These are phyloP conservation scores for Labroides dimidiatus DNA, from an alignment of 2,797 vertebrate species.

Conservation along the genomic window DNA sequence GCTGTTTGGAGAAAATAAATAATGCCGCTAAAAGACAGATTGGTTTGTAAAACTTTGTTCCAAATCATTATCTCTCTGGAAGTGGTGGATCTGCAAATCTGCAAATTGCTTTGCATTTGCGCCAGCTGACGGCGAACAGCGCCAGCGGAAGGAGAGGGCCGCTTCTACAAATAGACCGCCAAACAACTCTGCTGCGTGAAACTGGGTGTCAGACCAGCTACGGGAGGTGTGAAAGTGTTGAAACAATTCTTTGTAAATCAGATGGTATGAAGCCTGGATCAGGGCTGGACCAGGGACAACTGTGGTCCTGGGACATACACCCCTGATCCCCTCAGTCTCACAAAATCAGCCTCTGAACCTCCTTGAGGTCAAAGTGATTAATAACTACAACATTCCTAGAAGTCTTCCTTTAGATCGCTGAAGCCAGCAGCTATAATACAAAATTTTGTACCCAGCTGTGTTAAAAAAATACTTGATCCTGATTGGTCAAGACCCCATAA, in stretches of 20 bases:
- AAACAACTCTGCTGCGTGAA: slow-evolving; percentile 19
- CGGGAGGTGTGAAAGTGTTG: not conserved
- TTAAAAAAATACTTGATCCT: too few relatives aligned
- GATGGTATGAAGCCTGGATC: not conserved
- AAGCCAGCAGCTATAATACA: too few relatives aligned
- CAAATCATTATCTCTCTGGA: slow-evolving; percentile 66
- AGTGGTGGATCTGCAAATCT: slow-evolving; percentile 51
- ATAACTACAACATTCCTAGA: too few relatives aligned
- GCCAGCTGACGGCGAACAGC: slow-evolving; percentile 39
- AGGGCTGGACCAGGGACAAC: not conserved
- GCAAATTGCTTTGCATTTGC: slow-evolving; percentile 45
- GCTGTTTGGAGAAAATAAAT: slow-evolving; percentile 43
- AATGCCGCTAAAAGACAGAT: slow-evolving; percentile 41
- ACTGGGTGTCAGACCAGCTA: not conserved
- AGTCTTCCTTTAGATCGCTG: too few relatives aligned
- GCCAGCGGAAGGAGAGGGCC: slow-evolving; percentile 39
- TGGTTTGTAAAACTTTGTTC: slow-evolving; percentile 48
- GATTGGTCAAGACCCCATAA: too few relatives aligned
- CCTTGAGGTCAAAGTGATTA: too few relatives aligned
- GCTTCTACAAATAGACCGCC: slow-evolving; percentile 36
- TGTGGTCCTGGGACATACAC: not conserved
- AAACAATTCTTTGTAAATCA: slow-evolving; percentile 8
- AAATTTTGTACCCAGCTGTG: too few relatives aligned
- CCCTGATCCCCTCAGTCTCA: not conserved
- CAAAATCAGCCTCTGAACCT: too few relatives aligned